phyloP scores from a whole-genome alignment of 2,888 invertebrate species.

The Nomada flava region DNA sequence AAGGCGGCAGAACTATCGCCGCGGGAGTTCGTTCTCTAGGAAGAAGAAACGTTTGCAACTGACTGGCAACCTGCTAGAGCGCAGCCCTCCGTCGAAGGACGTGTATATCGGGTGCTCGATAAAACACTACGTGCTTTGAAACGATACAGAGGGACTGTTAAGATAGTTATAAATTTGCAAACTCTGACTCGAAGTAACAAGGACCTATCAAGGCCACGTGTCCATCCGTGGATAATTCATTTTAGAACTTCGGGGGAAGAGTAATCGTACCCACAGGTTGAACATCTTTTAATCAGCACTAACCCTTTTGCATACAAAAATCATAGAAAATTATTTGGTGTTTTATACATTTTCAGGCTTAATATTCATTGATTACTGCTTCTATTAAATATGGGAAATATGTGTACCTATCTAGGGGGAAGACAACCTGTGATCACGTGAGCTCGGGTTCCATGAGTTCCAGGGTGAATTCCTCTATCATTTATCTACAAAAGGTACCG shows the following conservation, averaged over 20 bases:
- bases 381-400: too few species aligned
- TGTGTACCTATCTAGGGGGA: too few species aligned
- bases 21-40: constrained; percentile 64
- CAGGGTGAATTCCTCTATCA: not conserved
- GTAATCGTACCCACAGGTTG: too few species aligned
- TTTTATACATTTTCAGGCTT: too few species aligned
- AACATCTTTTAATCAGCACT: too few species aligned
- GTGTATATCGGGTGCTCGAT: constrained; percentile 61
- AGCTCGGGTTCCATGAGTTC: too few species aligned
- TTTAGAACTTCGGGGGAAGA: too few species aligned
- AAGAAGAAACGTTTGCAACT: constrained; percentile 56
- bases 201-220: constrained; percentile 20
- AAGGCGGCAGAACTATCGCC: constrained; percentile 59
- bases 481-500: not conserved
- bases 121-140: constrained; percentile 32
- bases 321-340: too few species aligned
- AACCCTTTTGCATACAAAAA: too few species aligned
- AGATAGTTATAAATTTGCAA: not conserved
- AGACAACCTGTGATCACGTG: too few species aligned
- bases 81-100: constrained; percentile 59
- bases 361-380: too few species aligned
- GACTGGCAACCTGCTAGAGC: constrained; percentile 65
- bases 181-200: not conserved
- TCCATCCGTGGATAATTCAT: not conserved
- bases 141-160: not conserved